phyloP scores from a whole-genome alignment of 2,888 invertebrate genomes.

The Allophyes oxyacanthae region DNA sequence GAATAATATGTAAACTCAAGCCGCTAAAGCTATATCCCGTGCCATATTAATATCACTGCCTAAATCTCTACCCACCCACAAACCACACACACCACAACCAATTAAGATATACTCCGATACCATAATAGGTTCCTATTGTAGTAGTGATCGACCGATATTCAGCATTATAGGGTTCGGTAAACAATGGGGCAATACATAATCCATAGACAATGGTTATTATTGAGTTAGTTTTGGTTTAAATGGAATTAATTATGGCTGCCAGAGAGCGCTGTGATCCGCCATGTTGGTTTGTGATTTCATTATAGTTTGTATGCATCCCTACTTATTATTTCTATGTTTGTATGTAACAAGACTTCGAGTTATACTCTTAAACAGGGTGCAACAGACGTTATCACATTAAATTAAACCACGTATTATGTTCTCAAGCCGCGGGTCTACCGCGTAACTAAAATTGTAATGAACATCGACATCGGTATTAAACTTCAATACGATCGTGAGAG shows the following conservation, averaged over 20 bases:
- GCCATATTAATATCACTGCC: too few relatives aligned
- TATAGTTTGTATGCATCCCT: background rate
- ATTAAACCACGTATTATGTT: too few relatives aligned
- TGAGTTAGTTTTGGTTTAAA: slow-evolving; percentile 44
- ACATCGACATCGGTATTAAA: too few relatives aligned
- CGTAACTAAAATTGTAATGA: too few relatives aligned
- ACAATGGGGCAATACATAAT: slow-evolving; percentile 52
- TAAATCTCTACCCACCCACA: background rate
- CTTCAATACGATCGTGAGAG: too few relatives aligned
- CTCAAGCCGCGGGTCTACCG: too few relatives aligned
- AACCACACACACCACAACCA: slow-evolving; percentile 34
- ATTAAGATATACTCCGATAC: slow-evolving; percentile 50
- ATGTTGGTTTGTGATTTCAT: slow-evolving; percentile 9
- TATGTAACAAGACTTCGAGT: too few relatives aligned
- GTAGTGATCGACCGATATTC: slow-evolving; percentile 36
- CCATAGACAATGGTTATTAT: slow-evolving; percentile 45
- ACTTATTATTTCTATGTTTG: too few relatives aligned
- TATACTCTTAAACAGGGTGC: too few relatives aligned
- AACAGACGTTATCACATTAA: too few relatives aligned
- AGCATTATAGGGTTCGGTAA: slow-evolving; percentile 35
- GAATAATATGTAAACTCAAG: too few relatives aligned
- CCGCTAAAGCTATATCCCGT: too few relatives aligned
- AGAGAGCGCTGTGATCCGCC: slow-evolving; percentile 18
- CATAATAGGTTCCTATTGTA: slow-evolving; percentile 51
- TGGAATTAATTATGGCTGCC: slow-evolving; percentile 44